A percentile compares a stretch with the other conserved stretches of the same genome.
phyloP scores from a whole-genome alignment of 2,113 vertebrate species.

The Leuciscus idus region DNA sequence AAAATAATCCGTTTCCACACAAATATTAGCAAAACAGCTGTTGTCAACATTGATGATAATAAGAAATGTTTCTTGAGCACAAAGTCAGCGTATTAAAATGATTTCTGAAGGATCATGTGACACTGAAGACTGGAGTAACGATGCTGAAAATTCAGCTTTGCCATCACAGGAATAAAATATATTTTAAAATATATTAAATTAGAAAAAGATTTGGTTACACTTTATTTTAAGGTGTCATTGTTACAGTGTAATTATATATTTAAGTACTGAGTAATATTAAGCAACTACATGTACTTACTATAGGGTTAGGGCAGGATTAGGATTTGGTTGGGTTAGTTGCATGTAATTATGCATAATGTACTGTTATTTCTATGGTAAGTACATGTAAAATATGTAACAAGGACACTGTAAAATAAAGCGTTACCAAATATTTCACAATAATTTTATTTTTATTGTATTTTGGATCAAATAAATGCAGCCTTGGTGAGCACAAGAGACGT shows the following conservation, averaged over 20 bases:
- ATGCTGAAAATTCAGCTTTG: not conserved
- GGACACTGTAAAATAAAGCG: too few species aligned
- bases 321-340: too few species aligned
- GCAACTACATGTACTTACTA: too few species aligned
- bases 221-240: too few species aligned
- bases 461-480: not conserved
- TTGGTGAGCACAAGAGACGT: not conserved
- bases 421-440: not conserved
- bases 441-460: not conserved
- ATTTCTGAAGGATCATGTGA: not conserved
- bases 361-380: too few species aligned
- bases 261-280: too few species aligned
- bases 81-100: not conserved
- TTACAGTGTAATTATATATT: too few species aligned
- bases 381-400: too few species aligned
- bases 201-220: not conserved
- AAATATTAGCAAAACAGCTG: not conserved
- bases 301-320: too few species aligned
- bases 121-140: not conserved
- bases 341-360: too few species aligned
- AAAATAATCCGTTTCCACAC: not conserved
- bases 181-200: not conserved
- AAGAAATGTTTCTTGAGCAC: not conserved
- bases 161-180: not conserved
- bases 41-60: not conserved